Conservation (phyloP, 1,140 invertebrate species). For the Caerostris extrusa region DNA sequence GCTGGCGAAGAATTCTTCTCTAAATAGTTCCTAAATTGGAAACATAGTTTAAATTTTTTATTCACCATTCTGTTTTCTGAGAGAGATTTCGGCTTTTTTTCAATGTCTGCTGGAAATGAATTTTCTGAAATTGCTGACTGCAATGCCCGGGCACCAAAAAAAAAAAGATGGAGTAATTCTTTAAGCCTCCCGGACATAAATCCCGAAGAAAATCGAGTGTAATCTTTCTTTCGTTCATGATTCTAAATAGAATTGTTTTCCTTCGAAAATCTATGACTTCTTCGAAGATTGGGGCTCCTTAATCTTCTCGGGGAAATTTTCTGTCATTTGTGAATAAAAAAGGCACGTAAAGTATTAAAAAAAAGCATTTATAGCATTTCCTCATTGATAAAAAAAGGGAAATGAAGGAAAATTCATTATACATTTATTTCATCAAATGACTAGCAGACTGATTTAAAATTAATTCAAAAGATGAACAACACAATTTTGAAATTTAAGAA, state of each 20-base stretch:
- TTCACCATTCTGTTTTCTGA: not conserved
- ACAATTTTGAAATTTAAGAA: too few species aligned
- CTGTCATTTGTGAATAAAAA: not conserved
- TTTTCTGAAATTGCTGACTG: constrained; percentile 53
- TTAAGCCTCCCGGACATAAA: constrained; percentile 41
- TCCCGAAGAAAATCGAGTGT: constrained; percentile 38
- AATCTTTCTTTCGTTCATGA: constrained; percentile 25
- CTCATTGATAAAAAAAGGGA: too few species aligned
- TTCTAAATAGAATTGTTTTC: constrained; percentile 47
- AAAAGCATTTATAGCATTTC: too few species aligned
- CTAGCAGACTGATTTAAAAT: too few species aligned
- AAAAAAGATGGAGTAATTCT: constrained; percentile 17
- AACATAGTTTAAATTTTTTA: constrained; percentile 66
- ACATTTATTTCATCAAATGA: too few species aligned
- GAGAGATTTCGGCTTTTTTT: not conserved
- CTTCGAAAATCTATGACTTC: not conserved
- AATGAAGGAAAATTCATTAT: too few species aligned
- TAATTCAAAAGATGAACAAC: too few species aligned
- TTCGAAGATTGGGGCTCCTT: too few species aligned
- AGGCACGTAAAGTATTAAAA: not conserved
- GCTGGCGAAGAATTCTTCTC: constrained; percentile 23
- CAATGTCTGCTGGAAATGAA: constrained; percentile 9
- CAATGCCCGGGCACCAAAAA: not conserved
- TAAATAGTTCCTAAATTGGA: constrained; percentile 66
- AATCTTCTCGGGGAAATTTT: not conserved